These are phyloP conservation scores for Nettapus auritus DNA, from an alignment of 2,113 vertebrate genomes.

Conservation along the genomic window DNA sequence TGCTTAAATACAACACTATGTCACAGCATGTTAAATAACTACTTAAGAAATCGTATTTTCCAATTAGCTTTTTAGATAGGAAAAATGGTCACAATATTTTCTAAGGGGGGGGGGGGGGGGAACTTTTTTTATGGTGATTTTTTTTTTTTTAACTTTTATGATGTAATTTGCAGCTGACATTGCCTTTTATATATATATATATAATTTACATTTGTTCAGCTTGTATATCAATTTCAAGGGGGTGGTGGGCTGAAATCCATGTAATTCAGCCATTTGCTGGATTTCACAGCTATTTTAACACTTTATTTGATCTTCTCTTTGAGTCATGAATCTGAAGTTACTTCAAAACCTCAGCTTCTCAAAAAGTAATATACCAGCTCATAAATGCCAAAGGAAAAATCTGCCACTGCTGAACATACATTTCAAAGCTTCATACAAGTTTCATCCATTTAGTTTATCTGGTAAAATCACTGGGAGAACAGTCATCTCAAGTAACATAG, in stretches of 20 bases:
- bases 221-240: background rate
- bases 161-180: background rate
- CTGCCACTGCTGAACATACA: background rate
- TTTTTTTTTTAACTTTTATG: background rate
- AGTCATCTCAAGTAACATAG: background rate
- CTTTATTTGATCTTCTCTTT: conserved; percentile 18
- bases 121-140: no score
- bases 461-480: background rate
- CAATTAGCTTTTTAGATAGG: background rate
- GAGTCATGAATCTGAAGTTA: background rate
- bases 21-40: background rate
- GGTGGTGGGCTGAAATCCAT: background rate
- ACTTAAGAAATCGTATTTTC: background rate
- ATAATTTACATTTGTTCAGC: background rate
- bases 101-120: no score
- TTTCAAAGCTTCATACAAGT: background rate
- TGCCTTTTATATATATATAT: background rate
- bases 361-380: background rate
- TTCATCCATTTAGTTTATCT: background rate
- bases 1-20: background rate
- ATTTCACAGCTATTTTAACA: conserved; percentile 1
- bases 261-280: background rate
- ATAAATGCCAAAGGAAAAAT: background rate
- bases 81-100: background rate
- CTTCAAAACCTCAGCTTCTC: background rate